Conservation (phyloP, 1,140 invertebrate species). For the Camponotus vicinus region DNA sequence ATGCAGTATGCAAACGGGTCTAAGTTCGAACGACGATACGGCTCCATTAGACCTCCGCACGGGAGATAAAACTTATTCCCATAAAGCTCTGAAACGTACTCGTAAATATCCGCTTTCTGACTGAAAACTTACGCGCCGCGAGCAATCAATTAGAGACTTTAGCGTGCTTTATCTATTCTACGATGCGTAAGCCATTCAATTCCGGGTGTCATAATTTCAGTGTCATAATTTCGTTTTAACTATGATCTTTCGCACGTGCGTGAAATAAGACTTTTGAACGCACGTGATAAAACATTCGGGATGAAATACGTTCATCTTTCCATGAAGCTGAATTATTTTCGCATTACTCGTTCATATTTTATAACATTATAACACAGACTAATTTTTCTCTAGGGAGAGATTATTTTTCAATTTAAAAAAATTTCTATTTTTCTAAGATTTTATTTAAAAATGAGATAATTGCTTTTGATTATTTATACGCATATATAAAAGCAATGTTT, state of each 20-base stretch:
- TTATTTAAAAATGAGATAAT: not conserved
- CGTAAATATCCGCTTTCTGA: constrained; percentile 43
- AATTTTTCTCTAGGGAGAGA: not conserved
- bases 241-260: not conserved
- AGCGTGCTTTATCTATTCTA: constrained; percentile 52
- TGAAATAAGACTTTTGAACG: not conserved
- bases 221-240: constrained; percentile 32
- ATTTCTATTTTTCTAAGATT: not conserved
- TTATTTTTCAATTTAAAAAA: not conserved
- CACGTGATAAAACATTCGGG: not conserved
- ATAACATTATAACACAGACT: not conserved
- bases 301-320: not conserved
- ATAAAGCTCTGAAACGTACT: constrained; percentile 40
- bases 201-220: constrained; percentile 35
- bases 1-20: constrained; percentile 62
- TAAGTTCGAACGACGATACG: constrained; percentile 55
- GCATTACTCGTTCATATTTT: not conserved
- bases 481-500: not conserved
- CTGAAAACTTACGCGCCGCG: constrained; percentile 26
- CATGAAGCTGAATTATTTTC: not conserved
- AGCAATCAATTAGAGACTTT: constrained; percentile 16
- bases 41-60: constrained; percentile 68
- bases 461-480: not conserved
- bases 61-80: constrained; percentile 55
- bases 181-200: constrained; percentile 26